Conservation (phyloP, 37 sponge, comb jelly and placozoan genomes). For the Ianthella basta region DNA sequence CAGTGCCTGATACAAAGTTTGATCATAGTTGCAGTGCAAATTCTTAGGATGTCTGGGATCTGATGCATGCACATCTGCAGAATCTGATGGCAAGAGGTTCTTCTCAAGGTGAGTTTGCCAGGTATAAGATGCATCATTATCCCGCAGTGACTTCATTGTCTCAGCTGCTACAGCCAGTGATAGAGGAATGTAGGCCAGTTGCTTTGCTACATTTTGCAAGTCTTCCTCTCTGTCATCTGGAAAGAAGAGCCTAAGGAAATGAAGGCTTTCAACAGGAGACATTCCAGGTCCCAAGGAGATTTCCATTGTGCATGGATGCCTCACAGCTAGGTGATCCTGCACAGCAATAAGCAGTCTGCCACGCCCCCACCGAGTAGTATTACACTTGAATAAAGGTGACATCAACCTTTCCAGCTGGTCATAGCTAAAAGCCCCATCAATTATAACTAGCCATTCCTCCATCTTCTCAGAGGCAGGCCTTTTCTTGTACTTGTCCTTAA, state of each 20-base stretch:
- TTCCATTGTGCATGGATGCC: background rate
- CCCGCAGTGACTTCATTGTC: background rate
- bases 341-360: background rate
- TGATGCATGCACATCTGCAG: background rate
- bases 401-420: background rate
- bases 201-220: background rate
- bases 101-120: background rate
- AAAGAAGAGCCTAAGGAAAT: background rate
- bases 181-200: slow-evolving; percentile 8
- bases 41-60: background rate
- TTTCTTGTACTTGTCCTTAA: background rate
- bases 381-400: background rate
- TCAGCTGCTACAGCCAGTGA: background rate
- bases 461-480: background rate
- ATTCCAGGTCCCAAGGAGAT: background rate
- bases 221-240: background rate
- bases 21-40: background rate
- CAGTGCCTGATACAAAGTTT: background rate
- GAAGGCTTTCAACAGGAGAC: background rate
- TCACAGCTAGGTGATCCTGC: background rate
- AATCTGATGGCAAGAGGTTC: background rate
- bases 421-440: slow-evolving; percentile 12
- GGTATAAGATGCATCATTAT: background rate
- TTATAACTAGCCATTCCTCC: background rate
- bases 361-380: background rate